These are phyloP conservation scores for Oopsacas minuta DNA, from an alignment of 37 sponge, comb jelly and placozoan genomes.

Conservation along the genomic window DNA sequence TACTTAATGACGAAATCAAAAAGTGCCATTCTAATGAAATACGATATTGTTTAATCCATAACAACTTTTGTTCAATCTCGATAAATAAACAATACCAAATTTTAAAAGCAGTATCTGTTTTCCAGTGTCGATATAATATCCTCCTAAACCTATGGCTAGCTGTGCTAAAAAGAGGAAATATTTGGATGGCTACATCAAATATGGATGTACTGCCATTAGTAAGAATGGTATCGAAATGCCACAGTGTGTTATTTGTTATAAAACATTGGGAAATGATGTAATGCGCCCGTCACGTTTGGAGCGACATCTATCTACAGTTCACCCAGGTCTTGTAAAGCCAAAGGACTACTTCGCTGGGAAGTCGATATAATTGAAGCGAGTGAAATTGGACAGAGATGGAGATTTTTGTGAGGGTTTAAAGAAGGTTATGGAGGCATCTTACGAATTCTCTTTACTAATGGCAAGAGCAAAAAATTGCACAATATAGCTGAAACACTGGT, in stretches of 20 bases:
- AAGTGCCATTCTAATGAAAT: neutral
- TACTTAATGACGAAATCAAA: neutral
- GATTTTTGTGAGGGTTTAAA: neutral
- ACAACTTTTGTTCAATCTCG: neutral
- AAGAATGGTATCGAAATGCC: neutral
- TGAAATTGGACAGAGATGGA: conserved; percentile 1
- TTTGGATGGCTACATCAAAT: conserved; percentile 13
- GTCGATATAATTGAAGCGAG: neutral
- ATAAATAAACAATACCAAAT: neutral
- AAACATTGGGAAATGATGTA: neutral
- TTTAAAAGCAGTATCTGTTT: neutral
- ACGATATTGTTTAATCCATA: neutral
- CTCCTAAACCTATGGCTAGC: conserved; percentile 11
- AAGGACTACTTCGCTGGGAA: neutral
- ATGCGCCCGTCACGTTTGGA: conserved; percentile 12
- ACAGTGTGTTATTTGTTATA: neutral
- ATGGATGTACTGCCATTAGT: neutral
- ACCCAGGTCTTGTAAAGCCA: neutral
- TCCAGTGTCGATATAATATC: neutral
- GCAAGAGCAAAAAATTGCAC: neutral
- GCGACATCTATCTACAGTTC: neutral
- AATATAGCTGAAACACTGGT: neutral
- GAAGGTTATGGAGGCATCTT: neutral
- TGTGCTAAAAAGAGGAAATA: conserved; percentile 17
- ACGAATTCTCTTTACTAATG: neutral